phyloP scores from a whole-genome alignment of 2,113 vertebrate species.

The Dromas ardeola region DNA sequence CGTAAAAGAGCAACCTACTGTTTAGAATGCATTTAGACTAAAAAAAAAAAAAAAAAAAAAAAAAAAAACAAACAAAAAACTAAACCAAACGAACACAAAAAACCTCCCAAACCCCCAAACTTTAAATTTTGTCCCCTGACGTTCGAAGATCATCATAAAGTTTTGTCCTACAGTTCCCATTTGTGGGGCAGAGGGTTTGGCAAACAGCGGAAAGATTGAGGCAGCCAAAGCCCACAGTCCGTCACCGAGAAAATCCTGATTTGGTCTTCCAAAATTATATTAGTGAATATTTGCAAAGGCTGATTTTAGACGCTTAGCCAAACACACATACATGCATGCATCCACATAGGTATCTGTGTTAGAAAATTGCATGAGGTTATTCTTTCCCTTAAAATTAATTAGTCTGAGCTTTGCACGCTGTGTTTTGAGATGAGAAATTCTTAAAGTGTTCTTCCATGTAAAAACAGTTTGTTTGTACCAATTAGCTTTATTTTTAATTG shows the following conservation, averaged over 20 bases:
- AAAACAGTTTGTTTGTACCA: neutral
- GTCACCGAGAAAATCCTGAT: neutral
- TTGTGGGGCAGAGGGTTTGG: neutral
- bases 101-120: neutral
- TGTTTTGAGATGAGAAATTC: neutral
- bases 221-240: neutral
- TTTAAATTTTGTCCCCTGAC: neutral
- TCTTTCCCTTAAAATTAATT: neutral
- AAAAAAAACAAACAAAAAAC: neutral
- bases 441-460: neutral
- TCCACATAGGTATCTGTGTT: neutral
- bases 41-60: neutral
- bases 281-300: neutral
- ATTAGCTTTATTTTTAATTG: neutral
- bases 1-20: slow-evolving; percentile 72
- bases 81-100: neutral
- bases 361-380: neutral
- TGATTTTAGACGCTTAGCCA: neutral
- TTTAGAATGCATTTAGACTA: slow-evolving; percentile 31
- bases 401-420: neutral
- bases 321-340: fast-evolving
- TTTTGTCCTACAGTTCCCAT: neutral
- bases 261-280: neutral
- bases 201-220: neutral
- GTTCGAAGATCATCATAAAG: neutral